These are phyloP conservation scores for Drepana falcataria DNA, from an alignment of 2,888 invertebrate genomes.

Conservation along the genomic window DNA sequence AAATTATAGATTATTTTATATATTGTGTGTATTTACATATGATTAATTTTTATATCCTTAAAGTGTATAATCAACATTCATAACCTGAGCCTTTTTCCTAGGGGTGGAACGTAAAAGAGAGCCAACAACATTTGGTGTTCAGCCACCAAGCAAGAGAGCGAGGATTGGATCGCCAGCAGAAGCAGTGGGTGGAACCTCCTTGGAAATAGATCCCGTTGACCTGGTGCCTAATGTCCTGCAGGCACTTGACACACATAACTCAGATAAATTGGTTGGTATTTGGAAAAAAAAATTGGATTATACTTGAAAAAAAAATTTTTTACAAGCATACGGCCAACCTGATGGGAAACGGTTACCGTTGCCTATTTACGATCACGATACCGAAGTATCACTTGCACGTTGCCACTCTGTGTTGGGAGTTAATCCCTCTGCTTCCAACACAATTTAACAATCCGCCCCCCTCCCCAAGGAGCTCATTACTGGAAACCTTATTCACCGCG, in stretches of 20 bases:
- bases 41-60: not conserved
- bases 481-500: too few species aligned
- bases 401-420: too few species aligned
- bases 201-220: conserved; percentile 89
- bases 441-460: too few species aligned
- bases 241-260: conserved; percentile 87
- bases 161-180: conserved; percentile 70
- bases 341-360: too few species aligned
- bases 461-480: too few species aligned
- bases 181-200: conserved; percentile 72
- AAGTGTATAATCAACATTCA: conserved; percentile 5
- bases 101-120: conserved; percentile 86
- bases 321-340: too few species aligned
- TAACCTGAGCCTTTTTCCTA: conserved; percentile 12
- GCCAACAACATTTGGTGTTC: conserved; percentile 74
- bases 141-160: conserved; percentile 72
- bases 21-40: too few species aligned
- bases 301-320: too few species aligned
- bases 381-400: too few species aligned
- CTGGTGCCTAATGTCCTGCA: conserved; percentile 86
- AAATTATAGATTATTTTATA: too few species aligned
- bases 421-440: too few species aligned
- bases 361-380: too few species aligned
- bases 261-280: conserved; percentile 82
- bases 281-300: not conserved